Conservation (phyloP, 2,888 invertebrate species). For the Apotomis turbidana region DNA sequence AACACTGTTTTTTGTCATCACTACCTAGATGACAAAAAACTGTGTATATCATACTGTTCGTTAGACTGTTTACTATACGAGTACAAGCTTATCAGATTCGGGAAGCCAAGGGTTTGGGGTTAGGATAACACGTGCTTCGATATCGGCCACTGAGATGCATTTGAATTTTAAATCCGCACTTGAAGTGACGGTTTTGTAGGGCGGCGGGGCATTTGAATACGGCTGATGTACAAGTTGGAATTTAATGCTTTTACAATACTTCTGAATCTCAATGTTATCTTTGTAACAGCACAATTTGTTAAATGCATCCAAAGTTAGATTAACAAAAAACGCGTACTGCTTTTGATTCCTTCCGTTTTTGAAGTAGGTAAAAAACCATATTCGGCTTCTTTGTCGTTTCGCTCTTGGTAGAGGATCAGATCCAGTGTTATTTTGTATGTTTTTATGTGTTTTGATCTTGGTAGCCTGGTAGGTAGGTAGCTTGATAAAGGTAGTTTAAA, state of each 20-base stretch:
- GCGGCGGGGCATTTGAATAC: conserved; percentile 25
- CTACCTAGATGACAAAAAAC: background rate
- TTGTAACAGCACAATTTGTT: no score
- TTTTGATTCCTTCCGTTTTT: no score
- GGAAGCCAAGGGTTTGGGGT: conserved; percentile 38
- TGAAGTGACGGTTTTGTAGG: conserved; percentile 28
- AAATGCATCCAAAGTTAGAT: no score
- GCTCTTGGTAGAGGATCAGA: no score
- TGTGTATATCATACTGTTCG: conserved; percentile 56
- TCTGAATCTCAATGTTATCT: background rate
- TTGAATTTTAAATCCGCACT: conserved; percentile 41
- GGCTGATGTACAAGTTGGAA: conserved; percentile 17
- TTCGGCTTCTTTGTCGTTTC: no score
- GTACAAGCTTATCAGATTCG: conserved; percentile 37
- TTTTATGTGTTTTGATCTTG: no score
- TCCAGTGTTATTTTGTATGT: no score
- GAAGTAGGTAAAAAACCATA: no score
- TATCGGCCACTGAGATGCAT: conserved; percentile 50
- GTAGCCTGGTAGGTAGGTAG: no score
- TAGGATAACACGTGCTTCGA: conserved; percentile 58
- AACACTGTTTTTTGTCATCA: no score
- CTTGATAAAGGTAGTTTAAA: no score
- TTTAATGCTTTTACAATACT: conserved; percentile 8
- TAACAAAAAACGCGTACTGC: no score
- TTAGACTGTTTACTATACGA: conserved; percentile 57